Evolutionary conservation across 2,888 invertebrate genomes (phyloP).

Genomic region (Calameuta pallipes): DNA sequence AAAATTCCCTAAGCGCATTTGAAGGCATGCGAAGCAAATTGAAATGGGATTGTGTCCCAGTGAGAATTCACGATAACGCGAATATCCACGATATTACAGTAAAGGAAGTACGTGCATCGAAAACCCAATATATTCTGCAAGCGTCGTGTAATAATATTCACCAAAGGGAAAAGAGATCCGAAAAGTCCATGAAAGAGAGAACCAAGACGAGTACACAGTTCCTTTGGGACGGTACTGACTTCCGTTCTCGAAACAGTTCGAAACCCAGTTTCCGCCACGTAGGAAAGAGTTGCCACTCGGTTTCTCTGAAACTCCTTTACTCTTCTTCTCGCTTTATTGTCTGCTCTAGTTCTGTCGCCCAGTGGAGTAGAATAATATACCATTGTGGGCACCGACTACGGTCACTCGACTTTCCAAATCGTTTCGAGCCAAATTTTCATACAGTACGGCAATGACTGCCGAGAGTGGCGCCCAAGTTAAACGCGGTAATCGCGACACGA

Average conservation of each 20-base stretch:
- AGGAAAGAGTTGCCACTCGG: background rate
- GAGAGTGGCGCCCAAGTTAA: background rate
- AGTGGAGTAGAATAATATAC: background rate
- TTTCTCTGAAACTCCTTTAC: background rate
- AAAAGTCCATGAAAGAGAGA: background rate
- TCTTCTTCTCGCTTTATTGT: background rate
- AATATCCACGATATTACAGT: background rate
- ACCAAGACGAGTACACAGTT: background rate
- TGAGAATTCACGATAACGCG: background rate
- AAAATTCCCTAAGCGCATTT: background rate
- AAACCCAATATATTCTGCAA: background rate
- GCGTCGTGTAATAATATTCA: background rate
- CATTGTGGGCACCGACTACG: background rate
- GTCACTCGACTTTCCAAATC: background rate
- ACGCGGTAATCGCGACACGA: background rate
- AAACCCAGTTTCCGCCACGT: conserved; percentile 5
- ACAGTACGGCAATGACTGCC: background rate
- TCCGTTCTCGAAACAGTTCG: background rate
- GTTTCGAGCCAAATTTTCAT: background rate
- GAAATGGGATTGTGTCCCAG: background rate
- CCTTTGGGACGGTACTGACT: background rate
- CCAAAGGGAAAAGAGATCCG: background rate
- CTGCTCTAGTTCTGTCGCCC: background rate
- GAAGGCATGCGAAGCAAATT: background rate
- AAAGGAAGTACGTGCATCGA: background rate